Evolutionary conservation across 2,113 vertebrate species (phyloP).

Genomic region (Pollimyrus isidori): DNA sequence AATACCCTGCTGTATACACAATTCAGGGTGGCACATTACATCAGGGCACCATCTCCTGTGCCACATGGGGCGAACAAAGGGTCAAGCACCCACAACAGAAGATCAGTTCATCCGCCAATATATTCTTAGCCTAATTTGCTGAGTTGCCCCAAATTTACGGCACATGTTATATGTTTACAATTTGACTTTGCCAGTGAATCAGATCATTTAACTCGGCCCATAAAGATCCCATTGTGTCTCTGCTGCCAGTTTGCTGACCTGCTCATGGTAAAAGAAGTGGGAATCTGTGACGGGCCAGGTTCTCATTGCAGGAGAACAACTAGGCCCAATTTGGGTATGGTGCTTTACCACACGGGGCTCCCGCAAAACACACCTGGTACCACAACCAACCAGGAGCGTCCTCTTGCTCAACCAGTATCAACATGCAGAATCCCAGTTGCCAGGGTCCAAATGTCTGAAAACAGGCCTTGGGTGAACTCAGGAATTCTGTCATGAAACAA

Average conservation of each 20-base stretch:
- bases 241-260: not conserved
- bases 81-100: not conserved
- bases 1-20: slow-evolving; percentile 43
- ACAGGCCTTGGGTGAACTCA: slow-evolving; percentile 55
- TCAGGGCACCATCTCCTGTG: slow-evolving; percentile 11
- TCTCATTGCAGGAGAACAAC: not conserved
- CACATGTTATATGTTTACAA: not conserved
- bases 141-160: not conserved
- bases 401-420: slow-evolving; percentile 54
- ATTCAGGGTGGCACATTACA: slow-evolving; percentile 35
- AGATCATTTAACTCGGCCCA: not conserved
- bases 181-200: not conserved
- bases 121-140: not conserved
- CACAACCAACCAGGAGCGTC: slow-evolving; percentile 40
- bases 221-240: not conserved
- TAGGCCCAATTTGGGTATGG: not conserved
- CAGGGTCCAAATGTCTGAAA: slow-evolving; percentile 53
- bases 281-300: not conserved
- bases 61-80: slow-evolving; percentile 7
- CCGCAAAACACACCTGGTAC: slow-evolving; percentile 36
- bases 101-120: not conserved
- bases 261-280: not conserved
- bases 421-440: slow-evolving; percentile 56
- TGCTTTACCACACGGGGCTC: not conserved
- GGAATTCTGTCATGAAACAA: slow-evolving; percentile 45